Base-by-base conservation (phyloP, 2,797 vertebrate species). In the Halcyon leucocephala region DNA sequence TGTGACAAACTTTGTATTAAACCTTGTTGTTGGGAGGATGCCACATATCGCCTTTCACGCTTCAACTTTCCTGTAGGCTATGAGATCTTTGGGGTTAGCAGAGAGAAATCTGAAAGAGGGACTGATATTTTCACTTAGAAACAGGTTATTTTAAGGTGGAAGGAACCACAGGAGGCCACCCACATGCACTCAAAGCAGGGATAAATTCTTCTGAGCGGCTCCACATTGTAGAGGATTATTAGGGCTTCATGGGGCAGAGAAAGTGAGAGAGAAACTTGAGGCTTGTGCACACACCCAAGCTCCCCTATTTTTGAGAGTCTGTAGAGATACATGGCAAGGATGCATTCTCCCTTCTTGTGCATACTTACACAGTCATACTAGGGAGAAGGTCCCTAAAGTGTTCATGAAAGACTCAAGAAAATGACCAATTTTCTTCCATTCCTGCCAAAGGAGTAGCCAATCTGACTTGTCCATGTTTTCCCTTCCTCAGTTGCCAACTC, bases 311-410 rank as follows among this genome's bases (percentile, higher is more conserved):
- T n/a, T 3, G 37, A 29, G 29, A 81, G 2, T 41, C 46, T 66
- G 29, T 15, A 48, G 14, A 9, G 29, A 71, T 49, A 65, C 0
- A 0, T n/a, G 17, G 19, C 54, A 91, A 46, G 29, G 33, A 29
- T 70, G 31, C 29, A 14, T 73, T 77, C 35, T 89, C 10, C 29
- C 42, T 82, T 85, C 46, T 82, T 72, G 8, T 54, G 21, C 28
- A 3, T 44, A 26, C 17, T 77, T 58, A 49, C 2, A 26, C 13
- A 29, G 29, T n/a, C 29, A 48, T 65, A 65, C 14, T 16, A 44
- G 29, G 22, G 69, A 21, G 12, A 78, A 81, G 33, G 41, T 57
- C 31, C 11, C 28, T 37, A 13, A 82, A 79, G 10, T 14, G 37
- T 31, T 78, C n/a, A 20, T 12, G 16, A 65, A 91, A 52, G 29